These are phyloP conservation scores for Lathronympha strigana DNA, from an alignment of 2,888 invertebrate genomes.

Conservation along the genomic window DNA sequence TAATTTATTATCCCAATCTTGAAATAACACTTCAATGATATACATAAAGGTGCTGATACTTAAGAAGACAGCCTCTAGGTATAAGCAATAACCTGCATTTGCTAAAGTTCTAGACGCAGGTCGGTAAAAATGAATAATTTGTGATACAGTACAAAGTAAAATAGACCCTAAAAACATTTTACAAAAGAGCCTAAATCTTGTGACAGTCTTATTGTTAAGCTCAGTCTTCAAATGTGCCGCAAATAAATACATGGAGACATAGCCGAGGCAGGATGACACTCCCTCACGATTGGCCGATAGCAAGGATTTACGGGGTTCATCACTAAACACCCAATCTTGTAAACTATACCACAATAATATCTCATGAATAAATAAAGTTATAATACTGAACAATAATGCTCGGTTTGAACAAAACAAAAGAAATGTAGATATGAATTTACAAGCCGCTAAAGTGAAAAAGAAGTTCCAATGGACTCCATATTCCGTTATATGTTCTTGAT, in stretches of 20 bases:
- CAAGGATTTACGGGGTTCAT: slow-evolving; percentile 83
- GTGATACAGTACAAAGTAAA: slow-evolving; percentile 72
- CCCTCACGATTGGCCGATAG: slow-evolving; percentile 96
- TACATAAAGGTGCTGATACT: slow-evolving; percentile 82
- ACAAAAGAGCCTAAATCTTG: slow-evolving; percentile 50
- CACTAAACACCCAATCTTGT: slow-evolving; percentile 88
- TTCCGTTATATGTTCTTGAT: slow-evolving; percentile 95
- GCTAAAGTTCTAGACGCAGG: slow-evolving; percentile 91
- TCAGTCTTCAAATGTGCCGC: slow-evolving; percentile 86
- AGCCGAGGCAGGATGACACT: slow-evolving; percentile 92
- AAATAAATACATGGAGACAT: slow-evolving; percentile 91
- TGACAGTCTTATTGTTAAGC: slow-evolving; percentile 66
- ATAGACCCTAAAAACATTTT: slow-evolving; percentile 53
- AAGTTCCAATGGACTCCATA: slow-evolving; percentile 99
- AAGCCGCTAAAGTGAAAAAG: slow-evolving; percentile 95
- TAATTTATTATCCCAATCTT: slow-evolving; percentile 53
- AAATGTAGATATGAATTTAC: slow-evolving; percentile 89
- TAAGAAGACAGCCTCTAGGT: slow-evolving; percentile 88
- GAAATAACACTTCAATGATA: slow-evolving; percentile 79
- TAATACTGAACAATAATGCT: slow-evolving; percentile 82
- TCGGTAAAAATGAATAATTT: slow-evolving; percentile 75
- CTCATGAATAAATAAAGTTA: slow-evolving; percentile 87
- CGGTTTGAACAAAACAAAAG: slow-evolving; percentile 82
- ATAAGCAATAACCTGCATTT: slow-evolving; percentile 92
- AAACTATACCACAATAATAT: slow-evolving; percentile 84